Percentiles rank a stretch among this genome's conserved stretches.
Evolutionary conservation across 2,113 vertebrate species (phyloP).

Genomic region (Aramus guarauna): DNA sequence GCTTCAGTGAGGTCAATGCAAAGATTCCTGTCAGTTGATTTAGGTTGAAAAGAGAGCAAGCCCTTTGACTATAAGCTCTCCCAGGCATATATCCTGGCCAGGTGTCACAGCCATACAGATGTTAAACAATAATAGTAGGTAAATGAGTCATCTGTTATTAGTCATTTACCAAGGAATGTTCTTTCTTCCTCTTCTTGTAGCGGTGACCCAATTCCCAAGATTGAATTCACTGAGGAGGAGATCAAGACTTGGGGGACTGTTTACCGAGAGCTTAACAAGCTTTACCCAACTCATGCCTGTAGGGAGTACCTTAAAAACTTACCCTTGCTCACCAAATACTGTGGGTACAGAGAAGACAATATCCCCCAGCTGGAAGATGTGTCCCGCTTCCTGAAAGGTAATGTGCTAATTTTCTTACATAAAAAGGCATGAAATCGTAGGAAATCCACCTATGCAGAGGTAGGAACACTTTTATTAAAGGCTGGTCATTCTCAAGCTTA

Average conservation of each 20-base stretch:
- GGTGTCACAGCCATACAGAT: not conserved
- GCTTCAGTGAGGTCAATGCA: not conserved
- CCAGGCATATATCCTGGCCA: not conserved
- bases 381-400: slow-evolving; percentile 92
- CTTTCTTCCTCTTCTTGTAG: slow-evolving; percentile 65
- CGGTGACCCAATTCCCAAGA: slow-evolving; percentile 87
- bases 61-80: not conserved
- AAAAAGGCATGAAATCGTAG: not conserved
- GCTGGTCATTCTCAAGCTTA: not conserved
- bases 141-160: not conserved
- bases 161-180: not conserved
- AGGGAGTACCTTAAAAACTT: slow-evolving; percentile 95
- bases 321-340: slow-evolving; percentile 89
- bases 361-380: slow-evolving; percentile 97
- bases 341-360: slow-evolving; percentile 93
- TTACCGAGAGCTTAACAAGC: slow-evolving; percentile 91
- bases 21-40: not conserved
- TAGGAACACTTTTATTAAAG: not conserved
- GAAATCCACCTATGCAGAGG: not conserved
- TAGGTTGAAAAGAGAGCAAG: not conserved
- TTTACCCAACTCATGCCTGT: slow-evolving; percentile 94
- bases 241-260: slow-evolving; percentile 95
- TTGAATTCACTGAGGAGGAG: slow-evolving; percentile 96
- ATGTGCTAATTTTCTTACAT: not conserved
- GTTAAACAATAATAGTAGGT: not conserved